Percentiles rank a stretch among this genome's conserved stretches.
phyloP scores from a whole-genome alignment of 2,888 invertebrate genomes.

The Drosophila sordidula region DNA sequence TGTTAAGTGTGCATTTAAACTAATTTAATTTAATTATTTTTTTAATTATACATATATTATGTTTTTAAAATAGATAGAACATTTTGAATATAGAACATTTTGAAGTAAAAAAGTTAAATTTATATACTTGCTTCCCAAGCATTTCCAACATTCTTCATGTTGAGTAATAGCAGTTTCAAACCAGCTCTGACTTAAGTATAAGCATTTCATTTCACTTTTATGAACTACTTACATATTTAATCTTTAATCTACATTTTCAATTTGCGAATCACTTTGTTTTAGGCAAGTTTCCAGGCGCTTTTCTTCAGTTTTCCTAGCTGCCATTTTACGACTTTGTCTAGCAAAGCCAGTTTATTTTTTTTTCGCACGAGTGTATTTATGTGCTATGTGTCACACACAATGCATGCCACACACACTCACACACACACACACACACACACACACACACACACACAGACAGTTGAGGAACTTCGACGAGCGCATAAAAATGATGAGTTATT shows the following conservation, averaged over 20 bases:
- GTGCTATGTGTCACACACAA: slow-evolving; percentile 70
- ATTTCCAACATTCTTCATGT: background rate
- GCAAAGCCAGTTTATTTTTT: slow-evolving; percentile 29
- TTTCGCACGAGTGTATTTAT: slow-evolving; percentile 71
- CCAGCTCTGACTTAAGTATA: slow-evolving; percentile 1
- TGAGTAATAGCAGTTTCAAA: background rate
- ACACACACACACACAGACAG: slow-evolving; percentile 13
- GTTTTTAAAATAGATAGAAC: no score
- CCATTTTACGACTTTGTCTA: slow-evolving; percentile 61
- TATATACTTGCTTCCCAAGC: no score
- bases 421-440: slow-evolving; percentile 10
- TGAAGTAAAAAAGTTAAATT: no score
- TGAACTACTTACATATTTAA: slow-evolving; percentile 10
- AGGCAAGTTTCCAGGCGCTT: slow-evolving; percentile 15
- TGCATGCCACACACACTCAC: slow-evolving; percentile 51
- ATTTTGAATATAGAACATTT: no score
- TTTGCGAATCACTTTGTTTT: slow-evolving; percentile 24
- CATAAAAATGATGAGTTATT: slow-evolving; percentile 82
- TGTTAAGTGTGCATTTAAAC: no score
- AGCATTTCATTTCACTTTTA: slow-evolving; percentile 13
- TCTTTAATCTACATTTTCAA: slow-evolving; percentile 26
- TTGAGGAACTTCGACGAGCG: slow-evolving; percentile 70
- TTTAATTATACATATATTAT: no score
- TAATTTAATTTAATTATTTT: no score
- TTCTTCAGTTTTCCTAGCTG: slow-evolving; percentile 28